A percentile compares a stretch with the other conserved stretches of the same genome.
These are phyloP conservation scores for Phylloscopus collybita DNA, from an alignment of 2,797 vertebrate genomes.

Conservation along the genomic window DNA sequence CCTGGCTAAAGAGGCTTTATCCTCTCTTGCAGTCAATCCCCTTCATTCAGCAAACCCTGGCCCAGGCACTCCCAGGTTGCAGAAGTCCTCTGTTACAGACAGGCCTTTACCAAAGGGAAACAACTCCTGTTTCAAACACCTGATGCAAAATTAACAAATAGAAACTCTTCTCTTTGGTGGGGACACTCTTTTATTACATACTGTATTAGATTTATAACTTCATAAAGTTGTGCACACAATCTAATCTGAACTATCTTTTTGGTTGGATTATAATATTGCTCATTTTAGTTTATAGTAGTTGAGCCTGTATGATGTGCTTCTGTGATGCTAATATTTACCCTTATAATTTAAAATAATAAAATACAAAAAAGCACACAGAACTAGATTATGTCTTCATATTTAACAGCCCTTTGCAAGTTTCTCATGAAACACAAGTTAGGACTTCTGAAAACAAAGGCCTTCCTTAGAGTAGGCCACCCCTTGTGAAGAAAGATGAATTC, in stretches of 20 bases:
- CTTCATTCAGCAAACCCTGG: background rate
- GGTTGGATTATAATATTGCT: background rate
- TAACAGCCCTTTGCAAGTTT: background rate
- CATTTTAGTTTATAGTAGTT: background rate
- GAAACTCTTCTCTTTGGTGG: background rate
- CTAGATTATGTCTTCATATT: background rate
- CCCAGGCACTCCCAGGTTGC: background rate
- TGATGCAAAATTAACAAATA: background rate
- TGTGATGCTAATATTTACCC: constrained; percentile 18
- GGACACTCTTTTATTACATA: background rate
- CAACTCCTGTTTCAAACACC: background rate
- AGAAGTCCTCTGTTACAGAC: background rate
- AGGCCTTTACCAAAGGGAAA: background rate
- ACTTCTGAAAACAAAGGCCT: background rate
- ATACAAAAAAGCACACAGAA: background rate
- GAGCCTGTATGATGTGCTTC: background rate
- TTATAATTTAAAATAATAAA: constrained; percentile 11
- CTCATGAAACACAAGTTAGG: background rate
- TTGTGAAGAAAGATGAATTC: background rate
- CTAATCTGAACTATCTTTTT: constrained; percentile 21
- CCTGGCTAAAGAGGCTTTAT: background rate
- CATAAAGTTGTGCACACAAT: background rate
- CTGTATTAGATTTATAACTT: constrained; percentile 17
- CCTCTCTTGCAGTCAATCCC: background rate
- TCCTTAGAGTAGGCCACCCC: background rate